Base-by-base conservation (phyloP, 2,113 vertebrate species). In the Oryzias woworae region DNA sequence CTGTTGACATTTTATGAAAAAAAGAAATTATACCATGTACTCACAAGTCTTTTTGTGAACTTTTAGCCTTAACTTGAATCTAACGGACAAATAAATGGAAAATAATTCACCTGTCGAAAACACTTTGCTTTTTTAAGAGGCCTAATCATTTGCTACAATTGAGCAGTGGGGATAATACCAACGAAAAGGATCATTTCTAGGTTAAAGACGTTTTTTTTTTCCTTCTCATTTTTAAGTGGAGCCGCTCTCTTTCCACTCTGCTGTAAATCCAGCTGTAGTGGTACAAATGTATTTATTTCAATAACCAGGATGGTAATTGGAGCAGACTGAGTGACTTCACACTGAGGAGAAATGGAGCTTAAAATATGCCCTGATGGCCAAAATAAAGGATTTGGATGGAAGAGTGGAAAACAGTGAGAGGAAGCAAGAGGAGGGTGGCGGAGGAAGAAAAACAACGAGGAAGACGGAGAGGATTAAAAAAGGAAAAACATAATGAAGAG, bases 361-460 rank as follows among this genome's bases (percentile, higher is more conserved):
- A 88, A 85, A 88, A 87, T 87, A 73, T 79, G 80, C 71, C 78
- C 63, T 76, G 77, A 84, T 80, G 83, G 85, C 80, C 83, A 89
- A 88, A 88, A 89, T 87, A 88, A 88, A 87, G 81, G 84, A 87
- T 89, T 87, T 87, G 81, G 82, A 88, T 10, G 41, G 76, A 84
- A 17, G 66, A 86, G 70, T 85, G 86, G 81, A 87, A 87, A 87
- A 85, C 69, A 58, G 63, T 52, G 66, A 53, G 70, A 20, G 43
- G 55, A 23, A 52, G 69, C 70, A 49, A 56, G 44, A 63, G n/a
- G 58, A 63, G 54, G 58, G 67, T 31, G 56, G 51, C n/a, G 7
- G 62, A 69, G 58, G 53, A 64, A 73, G 54, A 75, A 77, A 76
- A 75, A 73, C 31, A 62, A 14, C 5, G 2, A 68, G 62, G 51